These are phyloP conservation scores for Drosophila atripex DNA, from an alignment of 2,888 invertebrate genomes.

Conservation along the genomic window DNA sequence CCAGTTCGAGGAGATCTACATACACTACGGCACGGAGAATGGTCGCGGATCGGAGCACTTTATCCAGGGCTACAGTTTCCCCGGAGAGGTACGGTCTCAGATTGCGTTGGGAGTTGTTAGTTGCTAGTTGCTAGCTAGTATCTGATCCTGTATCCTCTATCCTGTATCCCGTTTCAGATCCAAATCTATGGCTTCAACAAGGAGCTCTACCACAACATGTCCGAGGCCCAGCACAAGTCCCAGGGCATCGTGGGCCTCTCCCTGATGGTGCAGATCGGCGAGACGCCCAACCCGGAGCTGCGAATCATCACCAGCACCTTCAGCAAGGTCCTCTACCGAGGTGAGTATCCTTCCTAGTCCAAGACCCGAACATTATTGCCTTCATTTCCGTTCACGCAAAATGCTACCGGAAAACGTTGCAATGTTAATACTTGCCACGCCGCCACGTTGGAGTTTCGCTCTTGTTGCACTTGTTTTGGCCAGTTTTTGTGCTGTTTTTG, in stretches of 20 bases:
- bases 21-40: slow-evolving; percentile 96
- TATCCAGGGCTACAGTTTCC: slow-evolving; percentile 97
- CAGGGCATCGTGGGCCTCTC: slow-evolving; percentile 98
- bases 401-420: slow-evolving; percentile 70
- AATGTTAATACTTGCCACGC: slow-evolving; percentile 44
- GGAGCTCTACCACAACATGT: slow-evolving; percentile 98
- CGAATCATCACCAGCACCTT: slow-evolving; percentile 94
- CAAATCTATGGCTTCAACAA: slow-evolving; percentile 98
- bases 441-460: slow-evolving; percentile 20
- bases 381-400: slow-evolving; percentile 73
- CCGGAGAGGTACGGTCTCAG: slow-evolving; percentile 93
- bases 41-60: slow-evolving; percentile 97
- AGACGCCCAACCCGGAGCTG: slow-evolving; percentile 93
- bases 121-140: too few relatives aligned
- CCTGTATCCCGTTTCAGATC: slow-evolving; percentile 87
- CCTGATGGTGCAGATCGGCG: slow-evolving; percentile 96
- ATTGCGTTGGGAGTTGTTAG: background rate
- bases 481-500: slow-evolving; percentile 1
- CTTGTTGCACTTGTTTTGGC: background rate
- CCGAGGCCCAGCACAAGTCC: slow-evolving; percentile 97
- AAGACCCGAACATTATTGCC: slow-evolving; percentile 5
- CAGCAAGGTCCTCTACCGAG: slow-evolving; percentile 93
- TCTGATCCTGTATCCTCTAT: background rate
- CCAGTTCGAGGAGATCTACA: slow-evolving; percentile 97
- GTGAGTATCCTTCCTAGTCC: slow-evolving; percentile 85